phyloP scores from a whole-genome alignment of 1,140 invertebrate genomes.

The Charaxes varanes region DNA sequence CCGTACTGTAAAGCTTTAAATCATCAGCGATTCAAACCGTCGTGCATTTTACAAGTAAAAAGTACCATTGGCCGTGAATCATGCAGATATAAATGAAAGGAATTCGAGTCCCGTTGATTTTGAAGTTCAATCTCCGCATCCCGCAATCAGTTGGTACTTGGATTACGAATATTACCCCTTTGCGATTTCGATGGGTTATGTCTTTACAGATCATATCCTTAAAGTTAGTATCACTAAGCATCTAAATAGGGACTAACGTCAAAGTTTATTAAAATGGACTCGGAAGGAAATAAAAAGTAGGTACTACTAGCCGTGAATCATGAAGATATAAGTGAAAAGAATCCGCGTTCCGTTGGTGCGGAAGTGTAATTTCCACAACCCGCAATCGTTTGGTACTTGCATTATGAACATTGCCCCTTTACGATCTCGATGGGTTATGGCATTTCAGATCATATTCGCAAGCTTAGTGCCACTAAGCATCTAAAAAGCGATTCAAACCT shows the following conservation, averaged over 20 bases:
- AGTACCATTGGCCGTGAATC: conserved; percentile 15
- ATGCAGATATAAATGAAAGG: conserved; percentile 17
- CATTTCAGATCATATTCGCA: conserved; percentile 34
- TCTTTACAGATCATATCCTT: conserved; percentile 35
- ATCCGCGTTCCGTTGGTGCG: conserved; percentile 40
- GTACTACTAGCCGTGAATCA: conserved; percentile 16
- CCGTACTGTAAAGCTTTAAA: neutral
- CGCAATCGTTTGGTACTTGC: conserved; percentile 32
- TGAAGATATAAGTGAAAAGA: conserved; percentile 17
- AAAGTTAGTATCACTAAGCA: conserved; percentile 6
- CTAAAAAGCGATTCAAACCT: conserved; percentile 11
- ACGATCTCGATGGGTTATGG: conserved; percentile 28
- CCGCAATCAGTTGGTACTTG: conserved; percentile 31
- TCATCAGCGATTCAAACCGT: conserved; percentile 10
- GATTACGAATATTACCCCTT: conserved; percentile 29
- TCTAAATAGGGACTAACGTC: conserved; percentile 8
- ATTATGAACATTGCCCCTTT: conserved; percentile 28
- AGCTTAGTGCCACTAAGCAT: conserved; percentile 6
- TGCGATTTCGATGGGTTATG: conserved; percentile 26
- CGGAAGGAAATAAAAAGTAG: conserved; percentile 11
- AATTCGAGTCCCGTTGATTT: conserved; percentile 39
- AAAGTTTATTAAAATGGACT: conserved; percentile 7
- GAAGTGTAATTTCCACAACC: conserved; percentile 27
- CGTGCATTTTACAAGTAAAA: conserved; percentile 12
- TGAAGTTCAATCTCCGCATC: conserved; percentile 28